Evolutionary conservation across 2,888 invertebrate genomes (phyloP).

Genomic region (Adela reaumurella): DNA sequence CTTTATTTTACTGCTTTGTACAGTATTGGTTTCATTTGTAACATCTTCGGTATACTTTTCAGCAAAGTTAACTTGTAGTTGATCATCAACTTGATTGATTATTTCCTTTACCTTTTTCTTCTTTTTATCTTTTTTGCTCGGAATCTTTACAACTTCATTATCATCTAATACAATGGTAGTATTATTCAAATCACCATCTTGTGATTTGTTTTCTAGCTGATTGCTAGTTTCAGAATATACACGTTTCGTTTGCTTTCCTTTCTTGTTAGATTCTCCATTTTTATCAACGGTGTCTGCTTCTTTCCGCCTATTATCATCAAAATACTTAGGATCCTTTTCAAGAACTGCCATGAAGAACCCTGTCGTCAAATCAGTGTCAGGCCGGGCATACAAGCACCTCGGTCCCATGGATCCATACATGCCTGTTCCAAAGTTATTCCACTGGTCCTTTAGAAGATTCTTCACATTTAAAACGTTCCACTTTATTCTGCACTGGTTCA

Average conservation of each 20-base stretch:
- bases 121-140: constrained; percentile 17
- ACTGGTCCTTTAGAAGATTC: constrained; percentile 58
- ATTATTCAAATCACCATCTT: too few relatives aligned
- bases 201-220: background rate
- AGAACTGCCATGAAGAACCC: constrained; percentile 96
- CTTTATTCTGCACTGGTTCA: constrained; percentile 48
- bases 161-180: too few relatives aligned
- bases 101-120: constrained; percentile 1
- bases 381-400: constrained; percentile 74
- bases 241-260: constrained; percentile 4
- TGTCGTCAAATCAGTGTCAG: constrained; percentile 76
- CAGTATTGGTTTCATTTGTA: background rate
- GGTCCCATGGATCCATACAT: constrained; percentile 65
- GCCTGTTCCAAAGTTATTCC: constrained; percentile 65
- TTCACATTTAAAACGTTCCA: constrained; percentile 64
- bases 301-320: constrained; percentile 4
- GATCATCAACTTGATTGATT: background rate
- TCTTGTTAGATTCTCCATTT: background rate
- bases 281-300: background rate
- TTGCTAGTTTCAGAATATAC: background rate
- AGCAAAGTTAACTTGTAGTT: too few relatives aligned
- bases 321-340: constrained; percentile 56
- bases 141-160: background rate
- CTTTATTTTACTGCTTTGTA: constrained; percentile 4
- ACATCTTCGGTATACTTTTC: background rate